Base-by-base conservation (phyloP, 2,888 invertebrate genomes). In the Gibbula magus region DNA sequence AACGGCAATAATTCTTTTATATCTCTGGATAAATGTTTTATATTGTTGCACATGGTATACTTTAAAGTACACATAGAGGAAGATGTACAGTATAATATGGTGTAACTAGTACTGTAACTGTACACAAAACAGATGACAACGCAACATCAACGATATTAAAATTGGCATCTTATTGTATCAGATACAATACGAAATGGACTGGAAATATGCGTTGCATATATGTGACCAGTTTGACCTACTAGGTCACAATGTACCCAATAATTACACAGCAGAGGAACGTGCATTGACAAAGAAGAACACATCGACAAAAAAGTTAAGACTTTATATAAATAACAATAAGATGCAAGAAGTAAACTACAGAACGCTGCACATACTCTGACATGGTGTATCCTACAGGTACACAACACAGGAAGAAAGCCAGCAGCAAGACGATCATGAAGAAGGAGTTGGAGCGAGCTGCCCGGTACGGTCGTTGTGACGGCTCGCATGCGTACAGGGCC, bases 371-470 rank as follows among this genome's bases (percentile, higher is more conserved):
- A 82, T 84, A 91, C 91, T 83, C 85, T 79, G 87, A 87, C 25
- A 91, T 85, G 2, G 85, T 83, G 80, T 89, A 91, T 5, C 88
- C 88, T 10, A 91, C 86, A 8, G 91, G 91, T 18, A 91, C 45
- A 80, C 89, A 89, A 78, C 89, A 89, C 56, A 91, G 82, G 81
- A 90, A 87, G 84, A 89, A 91, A 10, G 91, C 87, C 13, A 87
- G 52, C 80, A 91, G 83, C 32, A 91, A 85, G 18, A 91, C 88
- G 22, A 89, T 74, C 87, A 90, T 91, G 82, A 91, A 91, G 88
- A 91, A 90, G 2, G 85, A 82, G 77, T 90, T 89, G 8, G 89
- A 88, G 29, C 88, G 82, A 20, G 91, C 89, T 3, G 90, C 88
- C 61, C 87, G 80, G 83, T 87, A 89, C 0, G 90, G 90, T 29